phyloP scores from a whole-genome alignment of 1,140 invertebrate genomes.

The Nymphalis io region DNA sequence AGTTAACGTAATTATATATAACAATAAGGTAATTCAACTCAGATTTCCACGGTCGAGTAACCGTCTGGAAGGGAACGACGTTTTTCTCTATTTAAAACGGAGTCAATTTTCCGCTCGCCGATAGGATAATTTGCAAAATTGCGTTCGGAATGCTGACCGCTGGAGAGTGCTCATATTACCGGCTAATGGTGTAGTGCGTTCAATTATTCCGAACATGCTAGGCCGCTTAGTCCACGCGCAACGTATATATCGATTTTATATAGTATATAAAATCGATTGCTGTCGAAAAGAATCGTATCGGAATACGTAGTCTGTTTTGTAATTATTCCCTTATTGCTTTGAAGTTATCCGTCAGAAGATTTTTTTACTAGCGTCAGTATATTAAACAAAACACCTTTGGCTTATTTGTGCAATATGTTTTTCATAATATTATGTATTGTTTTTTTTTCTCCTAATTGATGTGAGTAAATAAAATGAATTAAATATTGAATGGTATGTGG shows the following conservation, averaged over 20 bases:
- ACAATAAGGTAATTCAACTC: conserved; percentile 9
- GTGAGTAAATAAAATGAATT: too few species aligned
- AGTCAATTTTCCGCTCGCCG: conserved; percentile 21
- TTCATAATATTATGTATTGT: too few species aligned
- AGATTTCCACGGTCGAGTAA: conserved; percentile 1
- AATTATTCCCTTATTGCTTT: too few species aligned
- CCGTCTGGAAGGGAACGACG: conserved; percentile 4
- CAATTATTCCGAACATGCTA: conserved; percentile 30
- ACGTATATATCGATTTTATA: too few species aligned
- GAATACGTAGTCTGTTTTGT: too few species aligned
- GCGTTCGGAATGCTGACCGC: conserved; percentile 27
- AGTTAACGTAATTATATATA: not conserved
- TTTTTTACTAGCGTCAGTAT: too few species aligned
- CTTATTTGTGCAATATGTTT: too few species aligned
- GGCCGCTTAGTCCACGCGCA: conserved; percentile 20
- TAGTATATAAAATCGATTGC: not conserved
- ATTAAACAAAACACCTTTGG: too few species aligned
- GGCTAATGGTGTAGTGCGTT: conserved; percentile 31
- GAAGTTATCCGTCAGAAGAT: too few species aligned
- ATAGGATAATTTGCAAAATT: conserved; percentile 32
- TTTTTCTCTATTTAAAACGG: conserved; percentile 21
- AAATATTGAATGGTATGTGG: too few species aligned
- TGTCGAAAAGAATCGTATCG: not conserved
- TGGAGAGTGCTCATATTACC: conserved; percentile 29
- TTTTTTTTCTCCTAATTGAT: too few species aligned